Percentiles rank a stretch among this genome's conserved stretches.
Evolutionary conservation across 2,888 invertebrate genomes (phyloP).

Genomic region (Cynaeus angustus): DNA sequence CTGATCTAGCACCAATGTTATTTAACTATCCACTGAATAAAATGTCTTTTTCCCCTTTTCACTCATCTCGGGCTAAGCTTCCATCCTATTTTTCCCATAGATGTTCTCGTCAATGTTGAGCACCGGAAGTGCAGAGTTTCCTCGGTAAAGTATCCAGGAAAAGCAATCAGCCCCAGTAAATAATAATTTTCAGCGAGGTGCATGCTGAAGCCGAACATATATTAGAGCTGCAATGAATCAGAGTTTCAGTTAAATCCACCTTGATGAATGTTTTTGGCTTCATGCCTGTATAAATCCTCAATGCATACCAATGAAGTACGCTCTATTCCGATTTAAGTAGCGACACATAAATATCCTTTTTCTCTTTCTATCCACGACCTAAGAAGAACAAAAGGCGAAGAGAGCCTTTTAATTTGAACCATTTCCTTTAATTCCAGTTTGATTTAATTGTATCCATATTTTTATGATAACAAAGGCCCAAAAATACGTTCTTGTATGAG

Average conservation of each 20-base stretch:
- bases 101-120: too few relatives aligned
- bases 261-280: constrained; percentile 74
- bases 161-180: constrained; percentile 69
- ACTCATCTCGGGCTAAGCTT: too few relatives aligned
- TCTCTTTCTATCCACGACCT: constrained; percentile 60
- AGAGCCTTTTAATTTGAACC: constrained; percentile 6
- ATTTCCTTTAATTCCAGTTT: constrained; percentile 6
- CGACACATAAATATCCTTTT: constrained; percentile 61
- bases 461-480: constrained; percentile 19
- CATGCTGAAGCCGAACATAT: constrained; percentile 71
- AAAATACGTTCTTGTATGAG: constrained; percentile 53
- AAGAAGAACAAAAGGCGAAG: not conserved
- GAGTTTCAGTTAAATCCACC: constrained; percentile 73
- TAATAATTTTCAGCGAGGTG: constrained; percentile 70
- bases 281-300: constrained; percentile 73
- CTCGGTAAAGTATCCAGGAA: constrained; percentile 59
- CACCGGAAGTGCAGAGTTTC: constrained; percentile 6
- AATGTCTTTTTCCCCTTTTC: constrained; percentile 3
- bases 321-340: constrained; percentile 67
- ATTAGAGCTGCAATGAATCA: constrained; percentile 73
- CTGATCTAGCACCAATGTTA: constrained; percentile 31
- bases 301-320: constrained; percentile 73
- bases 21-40: constrained; percentile 21
- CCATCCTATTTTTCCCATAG: too few relatives aligned
- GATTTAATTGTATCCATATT: constrained; percentile 6